These are phyloP conservation scores for Aporrectodea caliginosa DNA, from an alignment of 1,140 invertebrate genomes.

Conservation along the genomic window DNA sequence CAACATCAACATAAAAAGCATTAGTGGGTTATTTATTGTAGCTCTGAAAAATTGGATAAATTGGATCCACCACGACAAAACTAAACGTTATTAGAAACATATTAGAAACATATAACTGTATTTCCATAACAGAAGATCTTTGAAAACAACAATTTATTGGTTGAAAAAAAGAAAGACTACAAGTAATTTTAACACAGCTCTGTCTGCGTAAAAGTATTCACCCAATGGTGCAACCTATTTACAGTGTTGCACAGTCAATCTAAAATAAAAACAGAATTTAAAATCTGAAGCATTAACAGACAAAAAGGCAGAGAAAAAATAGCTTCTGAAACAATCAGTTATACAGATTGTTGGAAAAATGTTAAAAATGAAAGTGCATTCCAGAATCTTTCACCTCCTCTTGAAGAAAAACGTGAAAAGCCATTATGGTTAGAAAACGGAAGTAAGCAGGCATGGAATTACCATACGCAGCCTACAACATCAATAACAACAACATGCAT, in stretches of 20 bases:
- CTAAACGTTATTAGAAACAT: constrained; percentile 17
- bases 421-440: constrained; percentile 85
- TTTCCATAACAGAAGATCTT: not conserved
- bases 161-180: too few species aligned
- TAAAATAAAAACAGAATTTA: not conserved
- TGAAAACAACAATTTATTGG: too few species aligned
- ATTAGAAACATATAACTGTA: constrained; percentile 8
- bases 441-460: constrained; percentile 84
- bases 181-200: too few species aligned
- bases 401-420: constrained; percentile 80
- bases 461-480: constrained; percentile 35
- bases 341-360: not conserved
- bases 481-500: too few species aligned
- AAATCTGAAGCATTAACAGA: not conserved
- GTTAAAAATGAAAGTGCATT: not conserved
- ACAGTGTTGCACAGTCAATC: not conserved
- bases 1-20: too few species aligned
- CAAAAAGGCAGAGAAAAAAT: not conserved
- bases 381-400: constrained; percentile 67
- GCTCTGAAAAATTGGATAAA: too few species aligned
- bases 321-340: not conserved
- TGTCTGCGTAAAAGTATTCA: too few species aligned
- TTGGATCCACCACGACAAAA: not conserved
- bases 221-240: not conserved
- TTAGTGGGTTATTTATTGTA: too few species aligned